Evolutionary conservation across 1,140 invertebrate species (phyloP), one percentile per base, ranked within the genome.

Genomic region (Tetranychus urticae): DNA sequence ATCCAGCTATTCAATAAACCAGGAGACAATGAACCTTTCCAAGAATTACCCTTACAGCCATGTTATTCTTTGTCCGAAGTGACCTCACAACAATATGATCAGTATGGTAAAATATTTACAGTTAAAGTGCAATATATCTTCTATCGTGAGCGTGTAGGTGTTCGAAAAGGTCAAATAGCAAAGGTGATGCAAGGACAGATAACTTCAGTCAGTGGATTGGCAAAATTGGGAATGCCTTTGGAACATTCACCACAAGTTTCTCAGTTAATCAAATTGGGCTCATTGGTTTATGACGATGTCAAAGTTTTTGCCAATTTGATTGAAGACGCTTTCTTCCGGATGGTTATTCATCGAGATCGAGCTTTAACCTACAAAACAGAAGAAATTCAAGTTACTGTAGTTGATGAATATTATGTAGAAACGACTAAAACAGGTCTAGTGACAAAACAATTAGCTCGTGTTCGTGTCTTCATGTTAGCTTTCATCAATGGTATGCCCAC

Each of bases 61-160:
- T 68, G 66, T 31, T 71, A 71, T 61, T 68, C 68, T 13, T 60
- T 77, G 34, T 76, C 74, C 57, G 74, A 76, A 61, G 88, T 74
- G 70, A 83, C 83, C n/a, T 84, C 91, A 35, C 92, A 97, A 73
- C 92, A 96, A 72, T 96, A 88, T 71, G 94, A 99, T 76, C 85
- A 93, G 69, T 99, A 86, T 72, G 92, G 92, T 4, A 99, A 98
- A 76, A 97, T 98, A 67, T 97, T 98, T 73, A 98, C 94, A 0
- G 80, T 97, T 14, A 99, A 99, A 74, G 75, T 98, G 50, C 92
- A 97, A 70, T 97, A 97, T 70, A 85, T 97, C 39, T 93, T 96
- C 72, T 99, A 98, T 73, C 96, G 96, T 71, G 94, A 98, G 71
- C 77, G 91, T 36, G 90, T 96, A 0, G 94, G 94, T 3, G 88